phyloP scores from a whole-genome alignment of 2,797 vertebrate genomes.

The Hipposideros larvatus region DNA sequence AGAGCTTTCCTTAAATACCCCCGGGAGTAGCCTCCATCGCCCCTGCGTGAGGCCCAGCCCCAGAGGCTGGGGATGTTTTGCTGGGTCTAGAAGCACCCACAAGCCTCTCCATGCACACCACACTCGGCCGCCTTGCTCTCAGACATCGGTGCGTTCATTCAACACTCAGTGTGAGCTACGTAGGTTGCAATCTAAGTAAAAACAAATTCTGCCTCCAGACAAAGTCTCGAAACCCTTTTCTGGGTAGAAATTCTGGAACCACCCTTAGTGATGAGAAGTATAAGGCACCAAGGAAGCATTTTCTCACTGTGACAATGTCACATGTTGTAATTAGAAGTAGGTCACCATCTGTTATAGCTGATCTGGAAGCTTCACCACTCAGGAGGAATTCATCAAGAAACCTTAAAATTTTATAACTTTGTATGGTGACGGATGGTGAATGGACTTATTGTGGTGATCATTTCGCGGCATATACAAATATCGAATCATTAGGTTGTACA shows the following conservation, averaged over 20 bases:
- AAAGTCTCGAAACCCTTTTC: neutral
- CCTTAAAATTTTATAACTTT: no score
- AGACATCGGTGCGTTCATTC: neutral
- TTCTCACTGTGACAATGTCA: neutral
- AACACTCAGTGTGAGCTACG: neutral
- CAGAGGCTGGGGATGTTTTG: neutral
- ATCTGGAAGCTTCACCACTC: neutral
- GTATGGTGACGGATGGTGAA: neutral
- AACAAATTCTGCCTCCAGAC: neutral
- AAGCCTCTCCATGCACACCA: fast-evolving
- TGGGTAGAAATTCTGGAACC: neutral
- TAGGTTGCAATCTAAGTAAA: neutral
- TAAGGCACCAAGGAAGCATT: neutral
- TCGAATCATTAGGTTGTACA: neutral
- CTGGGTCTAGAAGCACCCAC: neutral
- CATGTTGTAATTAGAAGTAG: neutral
- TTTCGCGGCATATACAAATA: neutral
- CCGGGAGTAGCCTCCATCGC: neutral
- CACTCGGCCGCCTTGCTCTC: neutral
- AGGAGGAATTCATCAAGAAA: neutral
- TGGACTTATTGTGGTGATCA: neutral
- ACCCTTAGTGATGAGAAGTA: neutral
- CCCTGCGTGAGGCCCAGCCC: no score
- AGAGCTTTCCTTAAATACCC: neutral
- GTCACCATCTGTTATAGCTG: neutral